phyloP scores from a whole-genome alignment of 30 jellyfish, hydroid and myxozoan genomes.

The Hydractinia symbiolongicarpus region DNA sequence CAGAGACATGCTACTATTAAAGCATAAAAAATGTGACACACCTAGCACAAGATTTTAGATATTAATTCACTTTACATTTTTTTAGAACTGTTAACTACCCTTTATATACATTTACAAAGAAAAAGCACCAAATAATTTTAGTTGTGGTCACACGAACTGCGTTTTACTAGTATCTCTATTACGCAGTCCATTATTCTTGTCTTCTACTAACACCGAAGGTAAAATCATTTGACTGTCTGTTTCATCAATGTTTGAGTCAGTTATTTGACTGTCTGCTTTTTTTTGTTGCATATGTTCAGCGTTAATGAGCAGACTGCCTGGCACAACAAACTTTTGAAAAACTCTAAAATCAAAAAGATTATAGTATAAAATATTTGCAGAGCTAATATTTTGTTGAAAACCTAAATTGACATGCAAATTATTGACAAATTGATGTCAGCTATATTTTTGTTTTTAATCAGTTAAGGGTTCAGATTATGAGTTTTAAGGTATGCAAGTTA shows the following conservation, averaged over 20 bases:
- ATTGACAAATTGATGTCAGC: neutral
- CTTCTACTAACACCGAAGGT: constrained; percentile 36
- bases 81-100: too few relatives aligned
- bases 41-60: too few relatives aligned
- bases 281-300: constrained; percentile 22
- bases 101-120: too few relatives aligned
- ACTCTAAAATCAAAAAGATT: constrained; percentile 23
- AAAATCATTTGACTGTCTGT: constrained; percentile 25
- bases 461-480: neutral
- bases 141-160: neutral
- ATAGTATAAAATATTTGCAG: neutral
- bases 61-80: too few relatives aligned
- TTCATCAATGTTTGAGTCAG: neutral
- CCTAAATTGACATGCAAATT: neutral
- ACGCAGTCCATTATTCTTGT: constrained; percentile 16
- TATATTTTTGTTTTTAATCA: neutral
- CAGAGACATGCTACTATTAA: too few relatives aligned
- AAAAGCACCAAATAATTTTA: too few relatives aligned
- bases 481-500: neutral
- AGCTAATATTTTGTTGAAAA: neutral
- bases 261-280: neutral
- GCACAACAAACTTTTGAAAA: constrained; percentile 71
- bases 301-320: constrained; percentile 76
- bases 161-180: constrained; percentile 27
- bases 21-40: too few relatives aligned